Evolutionary conservation across 23 tunicate species (phyloP).

Genomic region (Oikopleura dioica): DNA sequence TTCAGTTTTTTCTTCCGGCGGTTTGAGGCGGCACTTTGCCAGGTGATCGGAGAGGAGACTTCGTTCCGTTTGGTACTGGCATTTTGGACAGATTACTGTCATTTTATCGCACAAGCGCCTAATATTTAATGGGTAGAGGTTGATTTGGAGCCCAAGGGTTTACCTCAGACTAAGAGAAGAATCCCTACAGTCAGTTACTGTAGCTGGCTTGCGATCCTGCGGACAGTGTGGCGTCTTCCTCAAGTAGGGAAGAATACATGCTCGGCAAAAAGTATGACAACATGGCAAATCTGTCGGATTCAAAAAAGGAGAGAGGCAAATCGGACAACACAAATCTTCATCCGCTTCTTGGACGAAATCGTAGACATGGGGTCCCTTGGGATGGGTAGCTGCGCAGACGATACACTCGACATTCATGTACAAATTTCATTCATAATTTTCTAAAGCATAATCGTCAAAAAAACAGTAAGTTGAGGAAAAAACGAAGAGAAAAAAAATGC

Average conservation of each 20-base stretch:
- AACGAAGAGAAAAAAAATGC: too few species aligned
- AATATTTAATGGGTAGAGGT: too few species aligned
- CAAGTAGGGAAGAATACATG: constrained; percentile 40
- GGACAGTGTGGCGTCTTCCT: constrained; percentile 47
- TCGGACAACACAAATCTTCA: constrained; percentile 66
- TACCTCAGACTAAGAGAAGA: too few species aligned
- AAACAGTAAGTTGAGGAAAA: too few species aligned
- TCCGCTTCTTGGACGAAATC: constrained; percentile 31
- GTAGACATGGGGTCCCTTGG: not conserved
- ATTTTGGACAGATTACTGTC: not conserved
- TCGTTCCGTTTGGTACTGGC: not conserved
- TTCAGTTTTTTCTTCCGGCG: too few species aligned
- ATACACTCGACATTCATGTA: not conserved
- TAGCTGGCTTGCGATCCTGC: constrained; percentile 15
- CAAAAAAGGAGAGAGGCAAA: constrained; percentile 72
- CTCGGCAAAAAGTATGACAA: constrained; percentile 50
- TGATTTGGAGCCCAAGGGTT: too few species aligned
- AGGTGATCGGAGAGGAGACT: not conserved
- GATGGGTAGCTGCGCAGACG: not conserved
- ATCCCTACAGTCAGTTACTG: not conserved
- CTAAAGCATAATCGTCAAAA: too few species aligned
- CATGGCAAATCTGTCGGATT: constrained; percentile 62
- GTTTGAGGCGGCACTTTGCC: not conserved
- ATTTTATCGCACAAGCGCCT: not conserved
- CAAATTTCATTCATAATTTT: too few species aligned